phyloP scores from a whole-genome alignment of 2,888 invertebrate genomes.

The Noctua janthe region DNA sequence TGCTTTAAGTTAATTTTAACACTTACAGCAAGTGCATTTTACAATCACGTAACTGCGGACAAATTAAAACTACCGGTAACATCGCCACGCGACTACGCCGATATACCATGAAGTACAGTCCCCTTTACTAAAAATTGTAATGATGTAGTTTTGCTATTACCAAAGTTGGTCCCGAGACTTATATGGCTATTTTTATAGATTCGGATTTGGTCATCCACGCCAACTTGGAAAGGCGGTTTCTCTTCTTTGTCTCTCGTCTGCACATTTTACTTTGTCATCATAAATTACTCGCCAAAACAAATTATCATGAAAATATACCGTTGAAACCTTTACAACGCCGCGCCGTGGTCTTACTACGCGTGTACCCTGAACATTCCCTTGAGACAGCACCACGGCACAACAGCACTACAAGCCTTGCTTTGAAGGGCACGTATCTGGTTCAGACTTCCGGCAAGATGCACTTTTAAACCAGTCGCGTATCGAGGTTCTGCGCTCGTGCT shows the following conservation, averaged over 20 bases:
- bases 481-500: slow-evolving; percentile 34
- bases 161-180: not conserved
- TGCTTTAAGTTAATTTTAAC: slow-evolving; percentile 20
- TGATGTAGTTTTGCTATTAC: not conserved
- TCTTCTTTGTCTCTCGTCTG: too few relatives aligned
- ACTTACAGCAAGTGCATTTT: slow-evolving; percentile 4
- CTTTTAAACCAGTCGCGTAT: slow-evolving; percentile 52
- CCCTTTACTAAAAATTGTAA: not conserved
- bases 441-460: slow-evolving; percentile 56
- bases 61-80: not conserved
- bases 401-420: slow-evolving; percentile 31
- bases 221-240: not conserved
- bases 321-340: not conserved
- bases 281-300: not conserved
- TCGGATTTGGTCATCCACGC: not conserved
- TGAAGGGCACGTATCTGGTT: slow-evolving; percentile 52
- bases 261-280: not conserved
- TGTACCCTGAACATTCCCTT: slow-evolving; percentile 16
- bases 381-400: slow-evolving; percentile 12
- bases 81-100: not conserved
- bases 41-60: not conserved
- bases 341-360: not conserved
- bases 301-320: not conserved
- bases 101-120: not conserved
- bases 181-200: not conserved